Conservation (phyloP, 2,797 vertebrate genomes). For the Chaenodraco wilsoni region DNA sequence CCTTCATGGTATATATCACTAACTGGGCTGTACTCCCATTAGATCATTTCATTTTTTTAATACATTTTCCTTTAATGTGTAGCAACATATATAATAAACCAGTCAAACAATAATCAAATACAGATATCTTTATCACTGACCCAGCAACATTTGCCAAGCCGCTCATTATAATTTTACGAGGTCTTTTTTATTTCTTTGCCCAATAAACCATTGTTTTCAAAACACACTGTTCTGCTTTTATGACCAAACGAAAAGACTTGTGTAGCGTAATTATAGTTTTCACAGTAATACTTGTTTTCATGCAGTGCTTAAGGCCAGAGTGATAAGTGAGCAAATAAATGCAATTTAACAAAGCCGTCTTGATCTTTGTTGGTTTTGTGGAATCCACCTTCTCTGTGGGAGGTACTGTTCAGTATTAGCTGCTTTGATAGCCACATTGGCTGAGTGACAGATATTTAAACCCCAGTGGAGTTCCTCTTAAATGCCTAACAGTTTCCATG, state of each 20-base stretch:
- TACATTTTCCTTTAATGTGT: background rate
- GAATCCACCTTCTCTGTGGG: slow-evolving; percentile 31
- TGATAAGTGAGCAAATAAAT: slow-evolving; percentile 29
- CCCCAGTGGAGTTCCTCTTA: slow-evolving; percentile 15
- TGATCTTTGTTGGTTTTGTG: slow-evolving; percentile 12
- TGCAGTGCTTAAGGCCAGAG: background rate
- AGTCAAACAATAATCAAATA: background rate
- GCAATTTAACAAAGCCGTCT: slow-evolving; percentile 10
- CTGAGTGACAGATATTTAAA: slow-evolving; percentile 50
- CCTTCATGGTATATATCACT: background rate
- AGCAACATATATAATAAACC: background rate
- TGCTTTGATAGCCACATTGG: slow-evolving; percentile 35
- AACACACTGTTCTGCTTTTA: slow-evolving; percentile 23
- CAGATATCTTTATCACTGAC: background rate
- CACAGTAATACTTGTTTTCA: slow-evolving; percentile 22
- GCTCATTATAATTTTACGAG: background rate
- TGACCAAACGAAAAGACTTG: slow-evolving; percentile 21
- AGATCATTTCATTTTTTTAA: background rate
- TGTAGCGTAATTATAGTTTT: slow-evolving; percentile 41
- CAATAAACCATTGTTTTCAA: slow-evolving; percentile 21
- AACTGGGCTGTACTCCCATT: background rate
- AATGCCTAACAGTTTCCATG: slow-evolving; percentile 53
- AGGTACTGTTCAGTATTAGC: slow-evolving; percentile 25
- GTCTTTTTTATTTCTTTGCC: slow-evolving; percentile 11
- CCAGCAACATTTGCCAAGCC: background rate